These are phyloP conservation scores for Procambarus clarkii DNA, from an alignment of 1,140 invertebrate species.

Conservation along the genomic window DNA sequence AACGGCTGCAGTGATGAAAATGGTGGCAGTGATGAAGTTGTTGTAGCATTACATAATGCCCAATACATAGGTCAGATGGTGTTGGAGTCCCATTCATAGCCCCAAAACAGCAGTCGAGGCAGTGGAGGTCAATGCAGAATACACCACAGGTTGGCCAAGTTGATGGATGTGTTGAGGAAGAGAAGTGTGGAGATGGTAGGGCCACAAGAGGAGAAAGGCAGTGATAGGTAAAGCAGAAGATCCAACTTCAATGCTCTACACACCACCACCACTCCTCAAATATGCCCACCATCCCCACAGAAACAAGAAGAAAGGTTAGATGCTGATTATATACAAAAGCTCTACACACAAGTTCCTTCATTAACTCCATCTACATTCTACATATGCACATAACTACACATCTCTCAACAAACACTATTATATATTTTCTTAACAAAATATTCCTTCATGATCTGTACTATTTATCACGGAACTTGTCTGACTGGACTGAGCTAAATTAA, in stretches of 20 bases:
- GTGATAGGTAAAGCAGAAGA: slow-evolving; percentile 21
- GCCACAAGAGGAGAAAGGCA: slow-evolving; percentile 21
- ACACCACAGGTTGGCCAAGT: slow-evolving; percentile 52
- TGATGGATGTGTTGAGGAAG: slow-evolving; percentile 56
- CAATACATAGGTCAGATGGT: slow-evolving; percentile 17
- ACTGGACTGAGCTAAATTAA: neutral
- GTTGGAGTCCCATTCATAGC: slow-evolving; percentile 14
- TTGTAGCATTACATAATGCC: neutral
- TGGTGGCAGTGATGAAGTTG: neutral
- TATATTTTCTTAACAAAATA: neutral
- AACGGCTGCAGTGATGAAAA: slow-evolving; percentile 60
- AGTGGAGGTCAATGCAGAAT: slow-evolving; percentile 28
- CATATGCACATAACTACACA: slow-evolving; percentile 37
- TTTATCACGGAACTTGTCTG: neutral
- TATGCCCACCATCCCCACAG: slow-evolving; percentile 56
- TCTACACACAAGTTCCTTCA: slow-evolving; percentile 42
- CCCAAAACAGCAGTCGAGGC: slow-evolving; percentile 28
- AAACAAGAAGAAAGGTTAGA: slow-evolving; percentile 61
- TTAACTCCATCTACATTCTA: neutral
- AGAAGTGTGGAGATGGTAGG: slow-evolving; percentile 51
- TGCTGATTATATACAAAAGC: slow-evolving; percentile 51
- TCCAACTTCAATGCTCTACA: slow-evolving; percentile 10
- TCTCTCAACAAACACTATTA: neutral
- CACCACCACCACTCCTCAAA: slow-evolving; percentile 14
- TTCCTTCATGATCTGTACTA: neutral